Evolutionary conservation across 1,140 invertebrate genomes (phyloP).

Genomic region (Cydia fagiglandana): DNA sequence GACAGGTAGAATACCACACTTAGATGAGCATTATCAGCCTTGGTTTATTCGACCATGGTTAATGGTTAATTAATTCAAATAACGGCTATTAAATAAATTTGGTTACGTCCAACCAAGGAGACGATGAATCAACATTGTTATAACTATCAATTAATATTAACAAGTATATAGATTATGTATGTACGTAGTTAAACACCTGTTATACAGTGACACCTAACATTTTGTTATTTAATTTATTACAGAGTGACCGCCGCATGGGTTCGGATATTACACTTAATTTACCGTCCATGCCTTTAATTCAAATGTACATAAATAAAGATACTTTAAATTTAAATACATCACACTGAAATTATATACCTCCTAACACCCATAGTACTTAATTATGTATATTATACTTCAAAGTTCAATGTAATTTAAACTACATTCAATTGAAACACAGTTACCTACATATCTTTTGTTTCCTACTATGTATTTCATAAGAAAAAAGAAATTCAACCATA

Average conservation of each 20-base stretch:
- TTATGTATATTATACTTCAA: no score
- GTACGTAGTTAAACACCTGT: conserved; percentile 72
- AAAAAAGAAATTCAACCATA: no score
- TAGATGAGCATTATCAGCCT: no score
- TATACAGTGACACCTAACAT: conserved; percentile 75
- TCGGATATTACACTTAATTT: neutral
- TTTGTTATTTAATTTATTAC: conserved; percentile 56
- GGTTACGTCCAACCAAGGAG: conserved; percentile 49
- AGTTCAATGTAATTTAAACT: no score
- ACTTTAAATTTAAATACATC: no score
- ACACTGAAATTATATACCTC: no score
- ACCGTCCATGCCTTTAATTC: neutral
- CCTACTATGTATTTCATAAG: no score
- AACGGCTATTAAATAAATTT: conserved; percentile 35
- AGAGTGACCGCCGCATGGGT: conserved; percentile 60
- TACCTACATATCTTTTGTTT: no score
- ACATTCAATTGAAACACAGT: no score
- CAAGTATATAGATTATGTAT: conserved; percentile 76
- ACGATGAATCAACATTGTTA: conserved; percentile 72
- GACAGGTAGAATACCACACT: no score
- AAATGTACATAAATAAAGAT: neutral
- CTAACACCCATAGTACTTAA: no score
- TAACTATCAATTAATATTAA: conserved; percentile 76
- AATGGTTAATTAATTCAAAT: neutral
- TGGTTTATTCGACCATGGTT: no score